phyloP scores from a whole-genome alignment of 2,888 invertebrate species.

The Iselma pallidipennis region DNA sequence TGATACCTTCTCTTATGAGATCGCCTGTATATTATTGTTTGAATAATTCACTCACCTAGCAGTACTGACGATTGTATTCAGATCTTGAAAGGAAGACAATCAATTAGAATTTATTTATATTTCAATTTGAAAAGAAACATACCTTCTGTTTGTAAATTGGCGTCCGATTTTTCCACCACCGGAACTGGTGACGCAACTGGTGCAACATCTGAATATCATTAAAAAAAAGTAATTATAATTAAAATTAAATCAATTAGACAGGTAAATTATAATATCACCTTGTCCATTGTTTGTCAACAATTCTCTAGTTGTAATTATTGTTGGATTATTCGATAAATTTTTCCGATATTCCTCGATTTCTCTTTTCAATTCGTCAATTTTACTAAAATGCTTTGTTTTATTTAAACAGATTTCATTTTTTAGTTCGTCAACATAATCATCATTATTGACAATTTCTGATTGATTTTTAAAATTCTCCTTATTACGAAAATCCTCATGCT shows the following conservation, averaged over 20 bases:
- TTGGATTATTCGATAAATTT: not conserved
- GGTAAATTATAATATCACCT: not conserved
- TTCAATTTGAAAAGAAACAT: not conserved
- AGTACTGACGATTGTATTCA: not conserved
- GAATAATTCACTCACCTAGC: not conserved
- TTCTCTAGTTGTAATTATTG: too few species aligned
- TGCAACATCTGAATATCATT: not conserved
- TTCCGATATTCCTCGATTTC: constrained; percentile 34
- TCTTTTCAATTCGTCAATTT: constrained; percentile 31
- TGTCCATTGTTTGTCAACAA: not conserved
- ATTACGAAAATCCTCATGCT: not conserved
- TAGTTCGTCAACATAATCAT: constrained; percentile 25
- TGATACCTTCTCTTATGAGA: too few species aligned
- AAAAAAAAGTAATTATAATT: not conserved
- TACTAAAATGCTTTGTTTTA: constrained; percentile 20
- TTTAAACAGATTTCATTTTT: constrained; percentile 29
- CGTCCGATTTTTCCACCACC: not conserved
- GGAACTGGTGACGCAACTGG: not conserved
- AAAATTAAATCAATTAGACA: not conserved
- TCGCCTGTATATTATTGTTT: too few species aligned
- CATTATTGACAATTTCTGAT: too few species aligned
- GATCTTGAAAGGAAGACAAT: not conserved
- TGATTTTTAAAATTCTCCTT: too few species aligned
- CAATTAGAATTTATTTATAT: not conserved
- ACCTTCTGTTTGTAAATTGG: not conserved